Percentiles rank a stretch among this genome's conserved stretches.
phyloP scores from a whole-genome alignment of 2,888 invertebrate genomes.

The Spisula subtruncata region DNA sequence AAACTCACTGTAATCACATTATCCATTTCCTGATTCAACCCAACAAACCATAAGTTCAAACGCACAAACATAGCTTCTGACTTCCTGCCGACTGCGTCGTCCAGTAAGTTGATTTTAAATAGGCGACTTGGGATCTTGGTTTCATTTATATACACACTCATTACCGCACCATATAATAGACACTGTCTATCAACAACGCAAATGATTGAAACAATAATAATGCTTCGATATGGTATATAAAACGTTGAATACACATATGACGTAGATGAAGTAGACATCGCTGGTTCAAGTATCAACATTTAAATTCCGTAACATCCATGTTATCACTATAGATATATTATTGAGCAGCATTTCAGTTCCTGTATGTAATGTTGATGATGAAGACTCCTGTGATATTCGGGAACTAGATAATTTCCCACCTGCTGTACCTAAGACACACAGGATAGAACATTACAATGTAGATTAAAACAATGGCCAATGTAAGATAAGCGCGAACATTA shows the following conservation, averaged over 20 bases:
- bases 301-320: background rate
- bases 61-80: background rate
- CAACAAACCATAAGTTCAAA: background rate
- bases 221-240: background rate
- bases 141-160: background rate
- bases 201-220: background rate
- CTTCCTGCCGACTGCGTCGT: background rate
- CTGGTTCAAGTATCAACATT: background rate
- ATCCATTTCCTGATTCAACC: background rate
- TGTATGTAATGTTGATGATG: background rate
- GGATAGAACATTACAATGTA: background rate
- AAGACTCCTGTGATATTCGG: background rate
- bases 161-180: background rate
- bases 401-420: background rate
- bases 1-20: background rate
- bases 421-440: background rate
- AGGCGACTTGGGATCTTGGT: background rate
- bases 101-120: background rate
- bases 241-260: background rate
- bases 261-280: background rate
- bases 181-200: background rate
- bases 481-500: too few relatives aligned
- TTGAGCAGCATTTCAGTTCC: slow-evolving; percentile 1
- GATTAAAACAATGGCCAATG: too few relatives aligned
- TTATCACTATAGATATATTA: background rate